Percentiles rank a stretch among this genome's conserved stretches.
These are phyloP conservation scores for Cryptophagus acutangulus DNA, from an alignment of 2,888 invertebrate species.

Conservation along the genomic window DNA sequence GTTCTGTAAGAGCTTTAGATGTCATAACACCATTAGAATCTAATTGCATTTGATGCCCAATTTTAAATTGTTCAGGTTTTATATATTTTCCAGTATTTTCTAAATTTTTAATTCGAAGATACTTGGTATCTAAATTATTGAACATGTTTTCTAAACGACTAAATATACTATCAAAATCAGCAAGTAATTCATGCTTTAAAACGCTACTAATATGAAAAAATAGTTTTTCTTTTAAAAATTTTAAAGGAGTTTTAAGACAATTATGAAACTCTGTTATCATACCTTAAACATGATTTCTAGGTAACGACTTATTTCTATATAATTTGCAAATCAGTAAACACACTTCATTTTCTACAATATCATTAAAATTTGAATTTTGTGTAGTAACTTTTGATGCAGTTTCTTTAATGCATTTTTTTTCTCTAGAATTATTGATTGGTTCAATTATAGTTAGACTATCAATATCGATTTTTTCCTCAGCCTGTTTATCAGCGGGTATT, in stretches of 20 bases:
- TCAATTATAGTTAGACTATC: no score
- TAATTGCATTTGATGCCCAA: conserved; percentile 6
- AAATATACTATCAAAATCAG: conserved; percentile 13
- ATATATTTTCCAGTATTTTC: conserved; percentile 8
- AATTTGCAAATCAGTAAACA: conserved; percentile 5
- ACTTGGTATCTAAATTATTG: conserved; percentile 12
- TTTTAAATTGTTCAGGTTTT: conserved; percentile 5
- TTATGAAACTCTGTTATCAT: conserved; percentile 4
- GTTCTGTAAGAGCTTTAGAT: conserved; percentile 9
- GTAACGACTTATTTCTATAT: conserved; percentile 7
- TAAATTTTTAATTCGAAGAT: conserved; percentile 15
- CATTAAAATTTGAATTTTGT: not conserved
- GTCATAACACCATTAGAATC: conserved; percentile 1
- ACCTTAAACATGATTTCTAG: conserved; percentile 12
- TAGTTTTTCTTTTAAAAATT: no score
- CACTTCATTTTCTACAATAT: no score
- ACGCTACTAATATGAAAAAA: no score
- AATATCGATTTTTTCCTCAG: no score
- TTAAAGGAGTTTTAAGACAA: no score
- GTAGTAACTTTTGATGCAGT: not conserved
- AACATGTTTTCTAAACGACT: no score
- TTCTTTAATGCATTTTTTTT: not conserved
- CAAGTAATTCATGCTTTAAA: no score
- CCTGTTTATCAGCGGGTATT: no score
- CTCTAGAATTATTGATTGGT: no score